Evolutionary conservation across 2,113 vertebrate genomes (phyloP).

Genomic region (Phyllostomus hastatus): DNA sequence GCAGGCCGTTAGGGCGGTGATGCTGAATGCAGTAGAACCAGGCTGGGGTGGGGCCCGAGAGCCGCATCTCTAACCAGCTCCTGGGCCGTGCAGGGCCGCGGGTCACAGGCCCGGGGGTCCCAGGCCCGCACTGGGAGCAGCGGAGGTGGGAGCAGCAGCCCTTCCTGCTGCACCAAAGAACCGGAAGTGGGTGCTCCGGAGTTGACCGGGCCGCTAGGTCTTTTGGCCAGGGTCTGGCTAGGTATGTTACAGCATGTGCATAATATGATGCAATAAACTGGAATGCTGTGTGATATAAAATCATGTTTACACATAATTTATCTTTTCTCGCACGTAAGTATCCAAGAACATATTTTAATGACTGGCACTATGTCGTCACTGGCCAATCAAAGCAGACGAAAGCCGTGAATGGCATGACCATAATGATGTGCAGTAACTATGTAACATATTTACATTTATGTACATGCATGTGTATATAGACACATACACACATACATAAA

Average conservation of each 20-base stretch:
- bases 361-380: not conserved
- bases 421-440: not conserved
- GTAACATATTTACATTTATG: not conserved
- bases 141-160: too few relatives aligned
- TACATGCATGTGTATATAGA: not conserved
- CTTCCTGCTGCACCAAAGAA: not conserved
- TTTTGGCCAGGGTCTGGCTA: not conserved
- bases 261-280: not conserved
- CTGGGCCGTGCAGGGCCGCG: rapidly evolving
- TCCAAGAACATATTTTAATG: not conserved
- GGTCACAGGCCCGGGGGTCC: not conserved
- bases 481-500: not conserved
- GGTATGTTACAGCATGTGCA: not conserved
- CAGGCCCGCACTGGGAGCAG: not conserved
- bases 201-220: not conserved
- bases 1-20: not conserved
- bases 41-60: not conserved
- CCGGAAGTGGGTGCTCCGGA: not conserved
- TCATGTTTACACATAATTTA: not conserved
- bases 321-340: not conserved
- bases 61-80: not conserved
- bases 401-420: not conserved
- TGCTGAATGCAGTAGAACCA: not conserved
- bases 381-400: not conserved
- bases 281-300: not conserved